Evolutionary conservation across 2,888 invertebrate genomes (phyloP).

Genomic region (Alcis repandata): DNA sequence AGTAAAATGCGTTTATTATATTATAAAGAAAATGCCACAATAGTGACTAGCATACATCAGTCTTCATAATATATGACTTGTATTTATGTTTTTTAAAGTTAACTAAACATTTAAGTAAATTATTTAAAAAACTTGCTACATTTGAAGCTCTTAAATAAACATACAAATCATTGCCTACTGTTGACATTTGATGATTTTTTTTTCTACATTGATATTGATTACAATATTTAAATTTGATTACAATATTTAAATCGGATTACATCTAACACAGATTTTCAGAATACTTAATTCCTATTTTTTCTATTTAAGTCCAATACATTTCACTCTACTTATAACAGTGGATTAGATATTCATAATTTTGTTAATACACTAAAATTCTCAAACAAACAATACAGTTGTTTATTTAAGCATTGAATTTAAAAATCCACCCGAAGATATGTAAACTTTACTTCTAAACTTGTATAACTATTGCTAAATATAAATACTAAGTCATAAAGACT

Average conservation of each 20-base stretch:
- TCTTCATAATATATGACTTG: slow-evolving; percentile 74
- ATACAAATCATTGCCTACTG: slow-evolving; percentile 23
- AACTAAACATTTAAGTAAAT: slow-evolving; percentile 50
- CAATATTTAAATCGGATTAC: not conserved
- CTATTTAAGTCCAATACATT: slow-evolving; percentile 30
- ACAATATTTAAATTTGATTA: slow-evolving; percentile 2
- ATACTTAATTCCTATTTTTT: too few species aligned
- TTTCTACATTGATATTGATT: not conserved
- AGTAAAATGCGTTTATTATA: slow-evolving; percentile 81
- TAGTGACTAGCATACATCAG: slow-evolving; percentile 86
- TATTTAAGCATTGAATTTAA: not conserved
- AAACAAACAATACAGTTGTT: not conserved
- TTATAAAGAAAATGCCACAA: slow-evolving; percentile 81
- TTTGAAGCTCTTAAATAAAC: slow-evolving; percentile 17
- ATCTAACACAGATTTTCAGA: slow-evolving; percentile 1
- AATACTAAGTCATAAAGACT: slow-evolving; percentile 23
- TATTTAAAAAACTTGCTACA: slow-evolving; percentile 32
- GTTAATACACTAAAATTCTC: not conserved
- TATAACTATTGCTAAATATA: slow-evolving; percentile 14
- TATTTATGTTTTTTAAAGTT: slow-evolving; percentile 59
- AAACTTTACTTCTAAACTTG: slow-evolving; percentile 41
- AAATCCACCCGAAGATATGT: slow-evolving; percentile 52
- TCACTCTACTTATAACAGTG: slow-evolving; percentile 9
- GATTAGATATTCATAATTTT: not conserved
- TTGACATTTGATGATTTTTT: slow-evolving; percentile 9